Percentiles rank a stretch among this genome's conserved stretches.
These are phyloP conservation scores for Matsumyia berberina DNA, from an alignment of 2,888 invertebrate species.

Conservation along the genomic window DNA sequence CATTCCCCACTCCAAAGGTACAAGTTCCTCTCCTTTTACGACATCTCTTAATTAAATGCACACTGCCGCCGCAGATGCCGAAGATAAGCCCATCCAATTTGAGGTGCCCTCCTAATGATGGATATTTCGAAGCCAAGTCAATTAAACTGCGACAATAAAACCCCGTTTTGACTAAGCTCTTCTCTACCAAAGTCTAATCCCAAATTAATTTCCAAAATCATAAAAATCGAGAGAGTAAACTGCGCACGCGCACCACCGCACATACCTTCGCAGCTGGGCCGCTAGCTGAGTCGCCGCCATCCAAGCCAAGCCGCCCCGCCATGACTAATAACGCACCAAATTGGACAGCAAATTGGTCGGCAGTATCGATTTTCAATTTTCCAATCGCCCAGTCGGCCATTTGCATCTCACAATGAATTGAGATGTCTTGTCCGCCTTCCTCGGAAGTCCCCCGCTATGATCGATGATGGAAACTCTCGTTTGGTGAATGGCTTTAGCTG, in stretches of 20 bases:
- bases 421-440: slow-evolving; percentile 32
- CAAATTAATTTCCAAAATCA: slow-evolving; percentile 41
- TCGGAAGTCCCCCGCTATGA: slow-evolving; percentile 49
- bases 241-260: slow-evolving; percentile 7
- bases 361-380: slow-evolving; percentile 45
- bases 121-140: slow-evolving; percentile 29
- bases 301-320: not conserved
- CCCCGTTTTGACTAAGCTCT: not conserved
- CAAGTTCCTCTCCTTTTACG: slow-evolving; percentile 17
- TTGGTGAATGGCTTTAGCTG: not conserved
- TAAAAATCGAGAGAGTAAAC: slow-evolving; percentile 19
- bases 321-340: slow-evolving; percentile 48
- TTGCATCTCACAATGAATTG: slow-evolving; percentile 29
- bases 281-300: too few relatives aligned
- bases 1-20: not conserved
- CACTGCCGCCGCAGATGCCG: slow-evolving; percentile 14
- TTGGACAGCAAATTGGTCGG: slow-evolving; percentile 60
- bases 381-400: slow-evolving; percentile 3
- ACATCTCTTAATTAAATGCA: slow-evolving; percentile 44
- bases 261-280: not conserved
- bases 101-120: slow-evolving; percentile 5
- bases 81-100: slow-evolving; percentile 21
- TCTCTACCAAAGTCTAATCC: not conserved
- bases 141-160: slow-evolving; percentile 50
- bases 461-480: slow-evolving; percentile 19